Evolutionary conservation across 2,113 vertebrate genomes (phyloP), one percentile per base, ranked within the genome.

Genomic region (Scophthalmus maximus): DNA sequence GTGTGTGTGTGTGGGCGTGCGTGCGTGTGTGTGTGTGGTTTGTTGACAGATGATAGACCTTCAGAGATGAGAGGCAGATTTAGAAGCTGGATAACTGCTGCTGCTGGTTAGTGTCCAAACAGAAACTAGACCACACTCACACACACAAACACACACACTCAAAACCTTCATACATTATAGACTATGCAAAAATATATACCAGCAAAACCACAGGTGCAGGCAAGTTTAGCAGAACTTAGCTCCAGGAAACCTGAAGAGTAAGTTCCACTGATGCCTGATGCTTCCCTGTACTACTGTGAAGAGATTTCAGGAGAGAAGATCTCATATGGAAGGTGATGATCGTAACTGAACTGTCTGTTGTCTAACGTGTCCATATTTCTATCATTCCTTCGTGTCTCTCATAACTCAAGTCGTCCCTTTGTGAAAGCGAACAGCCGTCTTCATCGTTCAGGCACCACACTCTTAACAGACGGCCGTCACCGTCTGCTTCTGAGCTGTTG

Each of bases 11-110:
- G 36, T 50, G 46, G n/a, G 25, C 15, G 30, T 36, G 58, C n/a
- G 36, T 44, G 38, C 46, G 15, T n/a, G 26, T 23, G 26, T 27
- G 20, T 32, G 20, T n/a, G 42, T 42, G 47, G 5, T 78, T 87
- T 93, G 89, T 91, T 93, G 88, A 91, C 89, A 86, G 87, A 90
- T 87, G 87, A 90, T 52, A 56, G 78, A 63, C 81, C 86, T 89
- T 87, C 80, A 78, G 85, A 90, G 89, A 87, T 70, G 85, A 87
- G 75, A 70, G 74, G 85, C 73, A 82, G 64, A 82, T 91, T 87
- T 75, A 23, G 76, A 82, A 74, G 57, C 53, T 46, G 53, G 47
- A 20, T 42, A 59, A 30, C 46, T 56, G 32, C 68, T 34, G 32
- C 65, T 57, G 55, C 59, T 78, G 68, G 67, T 74, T 52, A 27